Evolutionary conservation across 2,888 invertebrate species (phyloP).

Genomic region (Trichopria drosophilae): DNA sequence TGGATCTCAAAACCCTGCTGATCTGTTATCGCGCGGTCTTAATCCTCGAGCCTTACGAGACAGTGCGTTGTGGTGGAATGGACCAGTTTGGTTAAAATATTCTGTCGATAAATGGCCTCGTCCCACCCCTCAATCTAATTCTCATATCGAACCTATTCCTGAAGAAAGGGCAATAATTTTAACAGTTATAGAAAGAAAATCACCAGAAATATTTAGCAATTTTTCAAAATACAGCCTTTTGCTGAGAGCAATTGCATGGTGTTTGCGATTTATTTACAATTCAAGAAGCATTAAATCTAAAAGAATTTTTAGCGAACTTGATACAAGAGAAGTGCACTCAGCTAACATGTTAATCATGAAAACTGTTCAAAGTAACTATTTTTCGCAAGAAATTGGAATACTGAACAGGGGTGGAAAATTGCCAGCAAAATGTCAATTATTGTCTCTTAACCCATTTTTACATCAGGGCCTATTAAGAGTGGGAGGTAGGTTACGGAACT

Average conservation of each 20-base stretch:
- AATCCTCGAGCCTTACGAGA: not conserved
- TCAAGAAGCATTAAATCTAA: not conserved
- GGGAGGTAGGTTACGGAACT: not conserved
- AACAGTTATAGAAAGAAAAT: not conserved
- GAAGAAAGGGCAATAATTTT: not conserved
- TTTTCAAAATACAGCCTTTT: not conserved
- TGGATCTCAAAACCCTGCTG: too few relatives aligned
- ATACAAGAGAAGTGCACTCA: too few relatives aligned
- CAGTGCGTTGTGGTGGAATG: not conserved
- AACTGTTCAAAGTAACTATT: too few relatives aligned
- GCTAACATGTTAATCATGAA: too few relatives aligned
- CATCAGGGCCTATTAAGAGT: not conserved
- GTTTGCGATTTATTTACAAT: slow-evolving; percentile 5
- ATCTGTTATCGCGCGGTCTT: too few relatives aligned
- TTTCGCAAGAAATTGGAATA: too few relatives aligned
- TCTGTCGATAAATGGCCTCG: not conserved
- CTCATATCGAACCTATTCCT: not conserved
- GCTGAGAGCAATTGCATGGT: slow-evolving; percentile 3
- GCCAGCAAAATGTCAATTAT: not conserved
- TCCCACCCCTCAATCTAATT: not conserved
- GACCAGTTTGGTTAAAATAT: not conserved
- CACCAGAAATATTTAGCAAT: not conserved
- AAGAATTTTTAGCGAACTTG: too few relatives aligned
- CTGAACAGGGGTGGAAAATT: too few relatives aligned
- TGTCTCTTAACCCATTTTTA: not conserved